Evolutionary conservation across 2,797 vertebrate species (phyloP), one percentile per base, ranked within the genome.

Genomic region (Hypotaenidia philippensis): DNA sequence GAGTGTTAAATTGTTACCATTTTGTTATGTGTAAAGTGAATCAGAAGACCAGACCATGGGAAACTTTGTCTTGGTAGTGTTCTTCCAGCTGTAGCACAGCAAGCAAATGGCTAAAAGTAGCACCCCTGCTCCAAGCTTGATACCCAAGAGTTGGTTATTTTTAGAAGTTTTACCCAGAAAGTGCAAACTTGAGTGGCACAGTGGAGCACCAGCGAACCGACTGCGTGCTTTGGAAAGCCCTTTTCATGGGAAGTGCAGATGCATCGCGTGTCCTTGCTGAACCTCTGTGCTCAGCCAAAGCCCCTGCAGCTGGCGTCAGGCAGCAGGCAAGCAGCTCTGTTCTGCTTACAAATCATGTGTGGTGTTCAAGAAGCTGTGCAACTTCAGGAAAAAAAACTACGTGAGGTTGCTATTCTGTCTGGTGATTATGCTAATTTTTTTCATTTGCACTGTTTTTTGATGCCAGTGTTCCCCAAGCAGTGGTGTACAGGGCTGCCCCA

Each of bases 101-200:
- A 0, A 88, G 20, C 36, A 55, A 85, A 94, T 90, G 90, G 94
- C 70, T 82, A 94, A 82, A 68, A 93, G 85, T 61, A 78, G 34
- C 71, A 89, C 21, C 70, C 50, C 9, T 9, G 31, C 57, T 77
- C 61, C 18, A 50, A 71, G 44, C 36, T 32, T 53, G 63, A 49
- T 89, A 71, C 77, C 89, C 80, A 57, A 85, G 68, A 75, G 55
- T 9, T 50, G 64, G 27, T 25, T 93, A 92, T 85, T 96, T 94
- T 91, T 86, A 61, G 89, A 66, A 77, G 66, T 21, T 90, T 89
- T 69, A 38, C 38, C 22, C 69, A 65, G 75, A 74, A 90, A 95
- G 64, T 32, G 64, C 82, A 63, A 83, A 69, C 68, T 71, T 25
- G 3, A 89, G 81, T 82, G 87, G 90, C 40, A 16, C 9, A 56